Evolutionary conservation across 2,797 vertebrate genomes (phyloP).

Genomic region (Hyperoplus lanceolatus): DNA sequence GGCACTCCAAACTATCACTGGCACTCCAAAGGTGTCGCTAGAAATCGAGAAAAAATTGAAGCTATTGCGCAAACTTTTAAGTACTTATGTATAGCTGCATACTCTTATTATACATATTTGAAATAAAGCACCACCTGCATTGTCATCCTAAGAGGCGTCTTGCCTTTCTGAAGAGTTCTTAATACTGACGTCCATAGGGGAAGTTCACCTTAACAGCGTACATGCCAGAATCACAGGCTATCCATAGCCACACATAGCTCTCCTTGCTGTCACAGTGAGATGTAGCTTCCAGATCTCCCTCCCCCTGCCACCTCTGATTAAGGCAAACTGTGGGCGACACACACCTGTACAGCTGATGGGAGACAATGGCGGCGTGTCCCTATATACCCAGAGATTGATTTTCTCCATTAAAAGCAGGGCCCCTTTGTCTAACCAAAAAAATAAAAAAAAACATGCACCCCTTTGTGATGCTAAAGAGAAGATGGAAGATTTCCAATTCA

Average conservation of each 20-base stretch:
- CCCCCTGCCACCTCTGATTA: constrained; percentile 89
- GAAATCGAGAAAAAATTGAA: too few species aligned
- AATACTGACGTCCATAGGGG: constrained; percentile 1
- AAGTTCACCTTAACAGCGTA: constrained; percentile 11
- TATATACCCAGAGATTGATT: constrained; percentile 84
- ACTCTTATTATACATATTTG: too few species aligned
- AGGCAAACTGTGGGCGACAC: constrained; percentile 73
- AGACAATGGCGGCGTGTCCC: constrained; percentile 86
- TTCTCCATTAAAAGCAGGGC: constrained; percentile 88
- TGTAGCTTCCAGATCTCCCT: constrained; percentile 78
- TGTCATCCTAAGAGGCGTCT: background rate
- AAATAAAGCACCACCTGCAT: background rate
- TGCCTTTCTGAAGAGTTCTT: background rate
- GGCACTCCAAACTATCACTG: too few species aligned
- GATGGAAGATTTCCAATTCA: constrained; percentile 95
- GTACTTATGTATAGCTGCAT: too few species aligned
- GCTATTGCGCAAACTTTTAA: too few species aligned
- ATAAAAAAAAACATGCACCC: constrained; percentile 79
- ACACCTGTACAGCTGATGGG: constrained; percentile 86
- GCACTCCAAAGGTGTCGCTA: too few species aligned
- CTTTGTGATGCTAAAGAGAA: constrained; percentile 97
- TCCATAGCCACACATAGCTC: constrained; percentile 1
- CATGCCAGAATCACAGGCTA: constrained; percentile 1
- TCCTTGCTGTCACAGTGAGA: constrained; percentile 67
- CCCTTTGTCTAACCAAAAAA: constrained; percentile 87